Evolutionary conservation across 2,888 invertebrate genomes (phyloP).

Genomic region (Scaptomyza flava): DNA sequence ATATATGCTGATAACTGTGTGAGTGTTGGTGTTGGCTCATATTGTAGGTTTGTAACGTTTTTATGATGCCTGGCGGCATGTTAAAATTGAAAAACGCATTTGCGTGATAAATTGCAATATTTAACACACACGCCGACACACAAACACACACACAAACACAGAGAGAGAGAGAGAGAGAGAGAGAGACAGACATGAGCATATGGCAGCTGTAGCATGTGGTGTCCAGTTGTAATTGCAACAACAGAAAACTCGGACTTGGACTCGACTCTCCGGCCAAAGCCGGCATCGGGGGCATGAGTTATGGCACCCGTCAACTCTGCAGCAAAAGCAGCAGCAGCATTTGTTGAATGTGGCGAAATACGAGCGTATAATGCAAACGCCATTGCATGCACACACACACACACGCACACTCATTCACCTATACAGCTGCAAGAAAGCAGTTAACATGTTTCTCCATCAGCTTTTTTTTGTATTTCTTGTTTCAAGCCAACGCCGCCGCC

Average conservation of each 20-base stretch:
- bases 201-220: slow-evolving; percentile 76
- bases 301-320: slow-evolving; percentile 78
- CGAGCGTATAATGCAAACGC: slow-evolving; percentile 80
- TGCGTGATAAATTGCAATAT: slow-evolving; percentile 85
- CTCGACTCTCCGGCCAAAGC: slow-evolving; percentile 36
- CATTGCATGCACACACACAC: slow-evolving; percentile 64
- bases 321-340: slow-evolving; percentile 45
- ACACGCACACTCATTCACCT: slow-evolving; percentile 26
- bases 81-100: slow-evolving; percentile 84
- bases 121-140: slow-evolving; percentile 77
- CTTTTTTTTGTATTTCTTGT: slow-evolving; percentile 61
- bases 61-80: slow-evolving; percentile 84
- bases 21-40: slow-evolving; percentile 53
- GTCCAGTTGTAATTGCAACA: slow-evolving; percentile 77
- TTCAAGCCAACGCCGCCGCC: slow-evolving; percentile 71
- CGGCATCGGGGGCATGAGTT: slow-evolving; percentile 74
- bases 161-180: slow-evolving; percentile 9
- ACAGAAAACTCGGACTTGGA: slow-evolving; percentile 47
- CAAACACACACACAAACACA: slow-evolving; percentile 27
- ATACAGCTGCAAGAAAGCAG: slow-evolving; percentile 68
- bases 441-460: slow-evolving; percentile 78
- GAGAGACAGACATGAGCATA: slow-evolving; percentile 40
- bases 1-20: slow-evolving; percentile 6
- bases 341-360: slow-evolving; percentile 79
- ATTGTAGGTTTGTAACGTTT: slow-evolving; percentile 79